Evolutionary conservation across 2,797 vertebrate species (phyloP), one percentile per base, ranked within the genome.

Genomic region (Muraenolepis orangiensis): DNA sequence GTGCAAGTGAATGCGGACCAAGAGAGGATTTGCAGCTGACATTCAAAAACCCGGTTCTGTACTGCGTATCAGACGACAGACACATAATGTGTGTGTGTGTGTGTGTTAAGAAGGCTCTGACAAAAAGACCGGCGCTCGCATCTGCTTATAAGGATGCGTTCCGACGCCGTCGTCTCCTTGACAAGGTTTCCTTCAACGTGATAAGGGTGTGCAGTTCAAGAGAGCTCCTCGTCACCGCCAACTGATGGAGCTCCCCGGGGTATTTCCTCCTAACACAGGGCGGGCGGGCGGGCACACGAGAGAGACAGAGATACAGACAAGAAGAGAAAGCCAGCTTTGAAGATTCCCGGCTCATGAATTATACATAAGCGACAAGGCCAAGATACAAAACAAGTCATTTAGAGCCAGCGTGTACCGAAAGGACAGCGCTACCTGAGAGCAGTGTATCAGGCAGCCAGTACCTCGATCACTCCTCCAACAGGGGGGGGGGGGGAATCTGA

Each of bases 311-410:
- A 68, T 13, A 16, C 7, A 68, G 4, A 75, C 23, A 32, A 32
- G 34, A 0, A 73, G 78, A 79, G 29, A 67, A 3, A 12, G 71
- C n/a, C 18, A 36, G 75, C 82, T 85, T 70, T 85, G 89, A 87
- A 85, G 88, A 87, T 84, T 87, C 86, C 86, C 20, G 74, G 69
- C 72, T 88, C 76, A 86, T 87, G 80, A 90, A 91, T 90, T 88
- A 88, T 90, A 88, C 84, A 90, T 78, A 20, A 8, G 3, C 69
- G 74, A 72, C 78, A 70, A 71, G 80, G 79, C 81, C 77, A 77
- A 72, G 74, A 64, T 26, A 64, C 57, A 64, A 64, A 75, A 85
- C 73, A 72, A 87, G 88, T 86, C 84, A 78, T 80, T 85, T 70
- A 77, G 74, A 75, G 36, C 13, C 26, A 20, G 64, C 13, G 73